A percentile compares a stretch with the other conserved stretches of the same genome.
Conservation (phyloP, 2,888 invertebrate genomes). For the Lamellibrachia satsuma region DNA sequence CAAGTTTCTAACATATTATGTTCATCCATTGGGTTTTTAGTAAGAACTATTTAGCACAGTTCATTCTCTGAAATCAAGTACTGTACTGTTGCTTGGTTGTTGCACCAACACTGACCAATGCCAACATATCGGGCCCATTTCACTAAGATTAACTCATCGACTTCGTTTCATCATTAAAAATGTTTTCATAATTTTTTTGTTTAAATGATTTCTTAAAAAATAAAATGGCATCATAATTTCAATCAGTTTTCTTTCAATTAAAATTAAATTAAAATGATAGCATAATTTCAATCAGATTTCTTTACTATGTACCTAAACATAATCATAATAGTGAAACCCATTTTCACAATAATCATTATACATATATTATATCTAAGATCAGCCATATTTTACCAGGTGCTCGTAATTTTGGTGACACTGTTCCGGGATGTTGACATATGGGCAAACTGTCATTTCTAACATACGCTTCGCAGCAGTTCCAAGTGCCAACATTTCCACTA, state of each 20-base stretch:
- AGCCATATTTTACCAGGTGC: not conserved
- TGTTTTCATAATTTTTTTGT: too few relatives aligned
- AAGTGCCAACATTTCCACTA: not conserved
- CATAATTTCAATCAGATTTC: not conserved
- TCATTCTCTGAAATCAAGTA: not conserved
- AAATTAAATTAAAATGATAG: not conserved
- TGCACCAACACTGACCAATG: not conserved
- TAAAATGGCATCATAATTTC: not conserved
- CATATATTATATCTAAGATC: not conserved
- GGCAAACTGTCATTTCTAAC: not conserved
- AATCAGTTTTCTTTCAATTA: not conserved
- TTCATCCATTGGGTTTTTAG: not conserved
- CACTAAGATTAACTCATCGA: not conserved
- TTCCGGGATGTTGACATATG: not conserved
- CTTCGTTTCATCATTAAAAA: too few relatives aligned
- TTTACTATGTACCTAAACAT: not conserved
- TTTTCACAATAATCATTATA: not conserved
- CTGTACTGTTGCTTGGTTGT: not conserved
- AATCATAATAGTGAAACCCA: not conserved
- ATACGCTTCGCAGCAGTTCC: not conserved
- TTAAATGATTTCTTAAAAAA: too few relatives aligned
- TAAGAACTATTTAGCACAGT: conserved; percentile 6
- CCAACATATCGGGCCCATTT: not conserved
- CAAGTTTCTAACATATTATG: not conserved
- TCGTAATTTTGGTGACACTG: not conserved